Percentiles rank a stretch among this genome's conserved stretches.
phyloP scores from a whole-genome alignment of 2,888 invertebrate genomes.

The Alentia gelatinosa region DNA sequence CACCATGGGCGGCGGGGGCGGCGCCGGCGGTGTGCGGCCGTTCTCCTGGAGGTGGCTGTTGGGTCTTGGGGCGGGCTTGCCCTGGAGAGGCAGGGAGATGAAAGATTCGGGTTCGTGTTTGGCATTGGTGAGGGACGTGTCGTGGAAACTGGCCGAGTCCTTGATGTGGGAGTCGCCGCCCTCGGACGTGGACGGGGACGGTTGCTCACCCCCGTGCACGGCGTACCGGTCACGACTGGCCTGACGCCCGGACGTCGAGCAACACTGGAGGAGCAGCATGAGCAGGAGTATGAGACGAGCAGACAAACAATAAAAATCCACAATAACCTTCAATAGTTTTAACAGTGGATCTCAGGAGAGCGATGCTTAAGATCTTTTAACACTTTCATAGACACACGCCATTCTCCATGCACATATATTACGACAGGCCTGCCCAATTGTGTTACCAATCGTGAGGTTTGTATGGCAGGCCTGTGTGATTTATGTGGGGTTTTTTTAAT shows the following conservation, averaged over 20 bases:
- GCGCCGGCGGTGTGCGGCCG: background rate
- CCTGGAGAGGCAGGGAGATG: constrained; percentile 43
- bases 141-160: background rate
- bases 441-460: no score
- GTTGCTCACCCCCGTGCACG: background rate
- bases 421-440: no score
- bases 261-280: constrained; percentile 22
- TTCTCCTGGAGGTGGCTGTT: background rate
- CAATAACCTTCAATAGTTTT: no score
- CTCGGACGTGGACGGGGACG: constrained; percentile 17
- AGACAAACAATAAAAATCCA: background rate
- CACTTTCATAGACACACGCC: no score
- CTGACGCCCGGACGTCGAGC: background rate
- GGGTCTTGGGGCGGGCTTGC: background rate
- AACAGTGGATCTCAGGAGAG: no score
- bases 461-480: no score
- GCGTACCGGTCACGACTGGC: background rate
- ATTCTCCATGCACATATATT: no score
- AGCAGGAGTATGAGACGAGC: background rate
- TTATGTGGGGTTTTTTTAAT: no score
- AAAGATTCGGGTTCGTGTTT: constrained; percentile 16
- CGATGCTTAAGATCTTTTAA: no score
- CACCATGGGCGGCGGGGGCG: background rate
- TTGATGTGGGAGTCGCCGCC: constrained; percentile 27
- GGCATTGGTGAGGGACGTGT: background rate